Percentiles rank a stretch among this genome's conserved stretches.
Evolutionary conservation across 2,113 vertebrate genomes (phyloP).

Genomic region (Grus americana): DNA sequence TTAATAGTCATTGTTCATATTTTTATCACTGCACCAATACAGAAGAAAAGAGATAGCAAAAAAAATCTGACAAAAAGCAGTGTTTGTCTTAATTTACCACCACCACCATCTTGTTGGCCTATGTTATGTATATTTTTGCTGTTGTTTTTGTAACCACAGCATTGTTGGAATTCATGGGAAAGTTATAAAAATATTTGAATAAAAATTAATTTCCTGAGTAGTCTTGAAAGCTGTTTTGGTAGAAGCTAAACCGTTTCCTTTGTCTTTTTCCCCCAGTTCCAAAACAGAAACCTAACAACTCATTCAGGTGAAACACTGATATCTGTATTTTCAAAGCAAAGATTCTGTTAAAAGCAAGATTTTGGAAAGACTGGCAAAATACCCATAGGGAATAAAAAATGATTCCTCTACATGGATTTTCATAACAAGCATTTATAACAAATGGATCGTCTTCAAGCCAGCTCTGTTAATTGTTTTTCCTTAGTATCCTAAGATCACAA

Average conservation of each 20-base stretch:
- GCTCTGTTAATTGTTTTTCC: conserved; percentile 8
- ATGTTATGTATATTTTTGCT: neutral
- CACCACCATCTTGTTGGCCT: neutral
- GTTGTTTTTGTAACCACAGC: neutral
- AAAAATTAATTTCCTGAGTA: neutral
- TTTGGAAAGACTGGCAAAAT: neutral
- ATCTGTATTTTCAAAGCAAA: neutral
- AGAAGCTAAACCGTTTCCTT: neutral
- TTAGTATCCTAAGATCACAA: neutral
- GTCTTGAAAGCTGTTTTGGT: neutral
- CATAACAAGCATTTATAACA: neutral
- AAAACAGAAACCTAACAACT: neutral
- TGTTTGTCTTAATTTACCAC: neutral
- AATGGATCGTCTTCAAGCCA: neutral
- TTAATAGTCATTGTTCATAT: neutral
- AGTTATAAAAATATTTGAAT: neutral
- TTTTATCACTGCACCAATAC: neutral
- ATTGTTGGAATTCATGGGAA: neutral
- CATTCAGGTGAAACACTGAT: neutral
- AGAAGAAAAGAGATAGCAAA: neutral
- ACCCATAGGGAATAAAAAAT: neutral
- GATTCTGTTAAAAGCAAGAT: neutral
- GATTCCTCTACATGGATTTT: neutral
- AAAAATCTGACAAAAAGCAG: neutral
- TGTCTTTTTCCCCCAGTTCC: neutral